Conservation (phyloP, 2,888 invertebrate species). For the Microctonus hyperodae region DNA sequence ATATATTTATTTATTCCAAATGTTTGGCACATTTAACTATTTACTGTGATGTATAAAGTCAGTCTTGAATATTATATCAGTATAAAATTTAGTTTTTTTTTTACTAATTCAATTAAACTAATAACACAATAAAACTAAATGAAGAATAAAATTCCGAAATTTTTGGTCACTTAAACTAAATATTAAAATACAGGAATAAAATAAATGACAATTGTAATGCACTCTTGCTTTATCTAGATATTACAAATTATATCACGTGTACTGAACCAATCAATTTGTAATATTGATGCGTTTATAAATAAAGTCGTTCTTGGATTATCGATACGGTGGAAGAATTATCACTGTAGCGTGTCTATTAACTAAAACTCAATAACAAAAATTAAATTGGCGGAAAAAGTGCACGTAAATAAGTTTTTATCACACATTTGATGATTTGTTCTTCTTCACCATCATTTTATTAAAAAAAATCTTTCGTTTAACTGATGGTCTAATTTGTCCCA, state of each 20-base stretch:
- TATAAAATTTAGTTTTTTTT: neutral
- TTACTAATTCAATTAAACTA: neutral
- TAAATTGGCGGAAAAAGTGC: neutral
- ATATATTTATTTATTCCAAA: conserved; percentile 36
- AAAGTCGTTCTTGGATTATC: neutral
- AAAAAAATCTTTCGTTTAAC: conserved; percentile 46
- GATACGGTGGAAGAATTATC: no score
- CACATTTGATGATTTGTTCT: conserved; percentile 22
- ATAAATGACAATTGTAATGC: neutral
- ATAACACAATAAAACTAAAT: neutral
- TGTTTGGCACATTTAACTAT: conserved; percentile 38
- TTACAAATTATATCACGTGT: conserved; percentile 42
- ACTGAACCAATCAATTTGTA: conserved; percentile 44
- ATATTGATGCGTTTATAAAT: neutral
- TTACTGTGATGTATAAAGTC: conserved; percentile 2
- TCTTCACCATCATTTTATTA: conserved; percentile 45
- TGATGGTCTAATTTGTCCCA: conserved; percentile 48
- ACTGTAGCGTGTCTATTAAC: neutral
- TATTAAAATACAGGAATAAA: neutral
- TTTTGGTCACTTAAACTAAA: neutral
- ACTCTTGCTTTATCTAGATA: conserved; percentile 24
- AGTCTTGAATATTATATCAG: conserved; percentile 5
- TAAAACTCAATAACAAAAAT: neutral
- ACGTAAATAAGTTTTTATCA: neutral
- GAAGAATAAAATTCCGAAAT: neutral